Conservation (phyloP, 2,113 vertebrate genomes). For the Himantopus leucocephalus region DNA sequence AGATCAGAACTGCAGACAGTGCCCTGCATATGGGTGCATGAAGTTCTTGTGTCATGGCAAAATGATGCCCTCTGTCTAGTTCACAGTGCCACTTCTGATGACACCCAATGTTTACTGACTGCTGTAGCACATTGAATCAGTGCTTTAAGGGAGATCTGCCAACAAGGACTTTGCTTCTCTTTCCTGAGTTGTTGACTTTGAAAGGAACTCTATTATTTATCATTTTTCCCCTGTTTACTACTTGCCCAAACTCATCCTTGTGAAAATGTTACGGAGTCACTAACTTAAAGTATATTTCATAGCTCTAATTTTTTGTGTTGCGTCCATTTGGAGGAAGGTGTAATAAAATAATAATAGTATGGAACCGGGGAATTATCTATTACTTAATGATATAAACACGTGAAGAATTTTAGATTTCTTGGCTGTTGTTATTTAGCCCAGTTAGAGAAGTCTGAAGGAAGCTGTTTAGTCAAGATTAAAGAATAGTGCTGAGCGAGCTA, state of each 20-base stretch:
- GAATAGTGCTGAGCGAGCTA: background rate
- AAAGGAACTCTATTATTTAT: background rate
- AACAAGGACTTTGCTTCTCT: background rate
- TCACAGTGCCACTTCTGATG: background rate
- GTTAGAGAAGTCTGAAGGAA: background rate
- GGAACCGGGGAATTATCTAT: background rate
- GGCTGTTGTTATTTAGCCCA: background rate
- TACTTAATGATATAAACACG: background rate
- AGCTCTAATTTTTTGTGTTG: background rate
- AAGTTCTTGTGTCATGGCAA: background rate
- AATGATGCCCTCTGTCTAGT: background rate
- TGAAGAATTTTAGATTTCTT: background rate
- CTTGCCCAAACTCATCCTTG: background rate
- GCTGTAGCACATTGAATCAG: background rate
- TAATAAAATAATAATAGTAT: background rate
- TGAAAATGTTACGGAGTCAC: background rate
- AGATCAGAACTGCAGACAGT: background rate
- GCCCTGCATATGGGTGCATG: too few relatives aligned
- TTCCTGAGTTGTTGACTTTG: background rate
- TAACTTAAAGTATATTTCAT: background rate
- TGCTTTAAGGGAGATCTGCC: background rate
- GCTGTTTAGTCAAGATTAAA: background rate
- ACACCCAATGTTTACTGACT: fast-evolving
- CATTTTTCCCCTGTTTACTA: background rate
- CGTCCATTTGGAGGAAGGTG: background rate